Conservation (phyloP, 2,797 vertebrate genomes). For the Clarias platycephalus region DNA sequence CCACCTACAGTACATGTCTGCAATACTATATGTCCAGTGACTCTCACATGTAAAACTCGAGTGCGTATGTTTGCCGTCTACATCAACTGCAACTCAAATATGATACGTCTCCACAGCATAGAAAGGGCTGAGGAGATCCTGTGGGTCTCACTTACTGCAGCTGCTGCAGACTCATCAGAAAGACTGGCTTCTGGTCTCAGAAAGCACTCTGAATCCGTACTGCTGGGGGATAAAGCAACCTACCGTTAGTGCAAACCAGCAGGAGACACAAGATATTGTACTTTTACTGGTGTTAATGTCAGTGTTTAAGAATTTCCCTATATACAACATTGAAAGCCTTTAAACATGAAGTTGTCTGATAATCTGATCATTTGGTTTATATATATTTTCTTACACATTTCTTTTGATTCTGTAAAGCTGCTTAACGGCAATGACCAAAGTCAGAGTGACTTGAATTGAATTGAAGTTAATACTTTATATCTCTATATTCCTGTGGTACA, state of each 20-base stretch:
- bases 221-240: conserved; percentile 20
- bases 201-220: conserved; percentile 41
- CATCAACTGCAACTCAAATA: conserved; percentile 13
- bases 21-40: neutral
- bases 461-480: neutral
- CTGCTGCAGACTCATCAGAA: conserved; percentile 45
- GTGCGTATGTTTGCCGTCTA: neutral
- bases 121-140: conserved; percentile 13
- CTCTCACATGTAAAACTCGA: neutral
- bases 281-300: neutral
- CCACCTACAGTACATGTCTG: neutral
- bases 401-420: too few relatives aligned
- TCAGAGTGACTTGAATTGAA: too few relatives aligned
- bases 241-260: conserved; percentile 7
- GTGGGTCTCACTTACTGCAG: conserved; percentile 51
- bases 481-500: neutral
- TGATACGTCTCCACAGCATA: neutral
- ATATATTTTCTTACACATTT: too few relatives aligned
- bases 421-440: too few relatives aligned
- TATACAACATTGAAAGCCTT: neutral
- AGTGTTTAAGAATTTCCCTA: neutral
- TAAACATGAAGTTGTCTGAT: neutral
- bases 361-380: too few relatives aligned
- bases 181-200: conserved; percentile 42
- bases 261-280: neutral